These are phyloP conservation scores for Pinctada fucata DNA, from an alignment of 2,888 invertebrate genomes.

Conservation along the genomic window DNA sequence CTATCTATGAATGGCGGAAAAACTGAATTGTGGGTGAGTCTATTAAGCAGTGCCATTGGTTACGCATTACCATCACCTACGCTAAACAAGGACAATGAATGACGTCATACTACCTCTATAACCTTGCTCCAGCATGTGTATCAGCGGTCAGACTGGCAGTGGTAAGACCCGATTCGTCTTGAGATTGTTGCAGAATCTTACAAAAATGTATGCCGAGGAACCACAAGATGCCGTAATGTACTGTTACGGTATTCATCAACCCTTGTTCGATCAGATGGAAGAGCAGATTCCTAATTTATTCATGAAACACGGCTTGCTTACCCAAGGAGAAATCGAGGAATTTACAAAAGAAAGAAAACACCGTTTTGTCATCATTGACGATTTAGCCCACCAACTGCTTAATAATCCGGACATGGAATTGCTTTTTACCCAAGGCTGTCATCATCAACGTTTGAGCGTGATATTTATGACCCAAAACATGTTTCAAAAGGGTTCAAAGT, in stretches of 20 bases:
- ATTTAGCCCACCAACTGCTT: constrained; percentile 1
- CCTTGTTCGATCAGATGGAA: constrained; percentile 45
- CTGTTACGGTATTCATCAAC: constrained; percentile 47
- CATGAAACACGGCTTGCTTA: constrained; percentile 8
- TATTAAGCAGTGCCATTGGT: constrained; percentile 36
- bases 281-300: constrained; percentile 28
- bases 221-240: constrained; percentile 32
- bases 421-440: constrained; percentile 41
- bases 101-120: constrained; percentile 32
- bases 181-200: constrained; percentile 28
- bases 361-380: constrained; percentile 3
- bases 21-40: constrained; percentile 20
- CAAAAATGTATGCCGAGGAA: constrained; percentile 34
- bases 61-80: constrained; percentile 1
- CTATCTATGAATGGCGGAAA: constrained; percentile 35
- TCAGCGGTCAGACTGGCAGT: constrained; percentile 39
- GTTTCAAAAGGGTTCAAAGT: constrained; percentile 34
- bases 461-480: constrained; percentile 44
- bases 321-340: constrained; percentile 1
- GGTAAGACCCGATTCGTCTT: constrained; percentile 45
- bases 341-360: background rate
- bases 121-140: constrained; percentile 44
- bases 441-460: constrained; percentile 44
- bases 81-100: background rate
- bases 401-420: constrained; percentile 28